Conservation (phyloP, 2,113 vertebrate genomes). For the Typhlomys cinereus region DNA sequence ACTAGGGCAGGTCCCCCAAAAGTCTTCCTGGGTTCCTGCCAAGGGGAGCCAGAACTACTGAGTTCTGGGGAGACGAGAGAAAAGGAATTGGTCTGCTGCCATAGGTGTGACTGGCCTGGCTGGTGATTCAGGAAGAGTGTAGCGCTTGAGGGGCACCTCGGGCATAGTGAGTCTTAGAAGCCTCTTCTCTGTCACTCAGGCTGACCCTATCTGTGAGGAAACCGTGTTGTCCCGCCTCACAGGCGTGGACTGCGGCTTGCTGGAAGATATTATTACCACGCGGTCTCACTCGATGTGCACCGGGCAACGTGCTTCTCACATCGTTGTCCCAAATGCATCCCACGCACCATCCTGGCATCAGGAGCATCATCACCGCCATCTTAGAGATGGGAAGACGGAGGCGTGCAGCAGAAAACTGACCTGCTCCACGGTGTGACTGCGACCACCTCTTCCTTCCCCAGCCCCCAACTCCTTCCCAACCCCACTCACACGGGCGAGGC, state of each 20-base stretch:
- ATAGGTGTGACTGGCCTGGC: not conserved
- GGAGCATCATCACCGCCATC: too few relatives aligned
- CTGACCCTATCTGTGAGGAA: not conserved
- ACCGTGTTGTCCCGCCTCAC: not conserved
- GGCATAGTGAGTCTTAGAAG: not conserved
- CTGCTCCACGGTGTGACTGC: not conserved
- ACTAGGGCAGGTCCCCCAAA: not conserved
- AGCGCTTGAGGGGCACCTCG: not conserved
- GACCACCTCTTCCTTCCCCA: not conserved
- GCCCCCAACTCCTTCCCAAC: not conserved
- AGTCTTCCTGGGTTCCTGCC: fast-evolving
- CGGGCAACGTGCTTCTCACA: not conserved
- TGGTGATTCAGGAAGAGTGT: not conserved
- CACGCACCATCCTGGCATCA: not conserved
- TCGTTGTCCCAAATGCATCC: not conserved
- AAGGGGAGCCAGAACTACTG: not conserved
- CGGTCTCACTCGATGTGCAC: not conserved
- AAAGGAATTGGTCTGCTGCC: not conserved
- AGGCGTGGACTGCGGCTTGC: not conserved
- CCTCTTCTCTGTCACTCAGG: not conserved
- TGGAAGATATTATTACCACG: not conserved
- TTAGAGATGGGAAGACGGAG: slow-evolving; percentile 16
- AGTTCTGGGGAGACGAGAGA: not conserved
- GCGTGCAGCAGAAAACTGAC: not conserved
- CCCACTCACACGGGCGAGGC: not conserved